Percentiles rank a stretch among this genome's conserved stretches.
Conservation (phyloP, 2,113 vertebrate genomes). For the Microcebus murinus region DNA sequence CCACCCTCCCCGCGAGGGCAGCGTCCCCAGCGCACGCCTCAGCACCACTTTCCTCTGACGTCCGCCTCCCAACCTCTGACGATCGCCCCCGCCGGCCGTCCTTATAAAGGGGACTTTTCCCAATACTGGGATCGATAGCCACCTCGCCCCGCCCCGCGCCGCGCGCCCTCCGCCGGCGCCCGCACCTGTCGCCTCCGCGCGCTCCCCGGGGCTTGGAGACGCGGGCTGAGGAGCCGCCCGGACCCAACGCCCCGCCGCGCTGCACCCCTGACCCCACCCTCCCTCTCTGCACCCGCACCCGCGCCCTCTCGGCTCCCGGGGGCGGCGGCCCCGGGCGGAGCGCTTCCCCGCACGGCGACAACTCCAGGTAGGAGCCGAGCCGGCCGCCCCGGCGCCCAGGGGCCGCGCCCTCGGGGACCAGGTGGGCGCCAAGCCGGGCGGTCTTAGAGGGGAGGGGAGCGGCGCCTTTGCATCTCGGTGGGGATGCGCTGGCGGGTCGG, state of each 20-base stretch:
- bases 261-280: neutral
- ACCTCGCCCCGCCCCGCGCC: neutral
- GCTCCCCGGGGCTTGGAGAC: neutral
- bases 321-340: neutral
- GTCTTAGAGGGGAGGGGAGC: neutral
- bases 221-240: neutral
- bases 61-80: conserved; percentile 87
- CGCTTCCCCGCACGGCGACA: neutral
- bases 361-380: conserved; percentile 40
- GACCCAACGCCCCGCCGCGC: neutral
- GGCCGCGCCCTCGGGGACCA: neutral
- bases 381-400: neutral
- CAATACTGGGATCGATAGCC: neutral
- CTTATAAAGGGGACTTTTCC: conserved; percentile 89
- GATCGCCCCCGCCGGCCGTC: conserved; percentile 78
- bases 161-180: neutral
- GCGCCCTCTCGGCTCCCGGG: neutral
- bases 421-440: neutral
- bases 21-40: conserved; percentile 68
- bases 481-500: rapidly evolving
- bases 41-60: conserved; percentile 84
- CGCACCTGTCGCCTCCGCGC: neutral
- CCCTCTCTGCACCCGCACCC: neutral
- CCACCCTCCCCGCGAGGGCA: conserved; percentile 23
- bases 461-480: neutral